A percentile compares a stretch with the other conserved stretches of the same genome.
Evolutionary conservation across 2,888 invertebrate genomes (phyloP).

Genomic region (Orthosia gracilis): DNA sequence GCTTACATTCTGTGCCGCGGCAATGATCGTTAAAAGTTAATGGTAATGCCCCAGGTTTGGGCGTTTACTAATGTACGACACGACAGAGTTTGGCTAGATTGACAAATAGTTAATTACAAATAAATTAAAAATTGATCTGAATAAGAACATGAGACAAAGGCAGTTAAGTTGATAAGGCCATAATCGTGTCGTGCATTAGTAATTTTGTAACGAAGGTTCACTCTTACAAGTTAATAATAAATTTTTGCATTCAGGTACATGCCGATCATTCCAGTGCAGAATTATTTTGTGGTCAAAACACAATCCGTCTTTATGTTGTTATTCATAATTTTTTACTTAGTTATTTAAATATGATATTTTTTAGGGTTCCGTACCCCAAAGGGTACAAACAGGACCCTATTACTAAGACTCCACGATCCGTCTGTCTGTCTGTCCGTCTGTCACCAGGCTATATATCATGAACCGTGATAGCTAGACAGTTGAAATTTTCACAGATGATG

Average conservation of each 20-base stretch:
- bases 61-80: constrained; percentile 9
- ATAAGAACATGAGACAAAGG: no score
- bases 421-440: no score
- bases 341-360: no score
- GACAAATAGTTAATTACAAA: not conserved
- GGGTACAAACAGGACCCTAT: no score
- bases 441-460: no score
- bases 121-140: not conserved
- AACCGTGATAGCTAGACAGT: no score
- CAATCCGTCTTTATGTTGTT: not conserved
- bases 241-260: constrained; percentile 29
- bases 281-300: not conserved
- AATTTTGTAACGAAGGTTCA: constrained; percentile 20
- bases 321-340: not conserved
- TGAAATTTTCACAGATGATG: no score
- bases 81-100: not conserved
- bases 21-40: constrained; percentile 28
- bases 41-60: constrained; percentile 30
- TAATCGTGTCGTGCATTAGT: not conserved
- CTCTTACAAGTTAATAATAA: constrained; percentile 17
- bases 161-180: not conserved
- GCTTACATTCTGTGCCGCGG: no score
- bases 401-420: no score
- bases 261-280: constrained; percentile 43
- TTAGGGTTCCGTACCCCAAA: no score